Evolutionary conservation across 2,113 vertebrate species (phyloP).

Genomic region (Sinocyclocheilus grahami): DNA sequence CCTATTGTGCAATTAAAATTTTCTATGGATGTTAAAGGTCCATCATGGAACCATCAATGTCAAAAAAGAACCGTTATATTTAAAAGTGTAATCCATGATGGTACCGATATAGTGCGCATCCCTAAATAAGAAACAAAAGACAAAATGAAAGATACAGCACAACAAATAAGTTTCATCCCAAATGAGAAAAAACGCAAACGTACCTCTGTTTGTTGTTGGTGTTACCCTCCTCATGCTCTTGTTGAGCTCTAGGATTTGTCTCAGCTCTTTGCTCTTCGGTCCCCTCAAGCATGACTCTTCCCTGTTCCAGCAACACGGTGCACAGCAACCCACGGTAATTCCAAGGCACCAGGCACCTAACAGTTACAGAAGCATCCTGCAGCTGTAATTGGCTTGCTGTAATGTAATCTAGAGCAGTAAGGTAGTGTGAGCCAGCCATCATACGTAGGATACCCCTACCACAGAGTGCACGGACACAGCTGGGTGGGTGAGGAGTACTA

Average conservation of each 20-base stretch:
- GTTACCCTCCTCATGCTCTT: conserved; percentile 52
- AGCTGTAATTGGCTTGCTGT: conserved; percentile 84
- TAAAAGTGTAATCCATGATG: neutral
- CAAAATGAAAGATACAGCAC: neutral
- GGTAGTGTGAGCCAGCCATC: conserved; percentile 78
- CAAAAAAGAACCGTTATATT: no score
- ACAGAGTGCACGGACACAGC: conserved; percentile 90
- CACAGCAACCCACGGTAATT: conserved; percentile 89
- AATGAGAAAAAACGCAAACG: neutral
- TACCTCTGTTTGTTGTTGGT: conserved; percentile 71
- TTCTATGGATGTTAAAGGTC: no score
- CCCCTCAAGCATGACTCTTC: conserved; percentile 83
- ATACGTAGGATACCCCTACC: conserved; percentile 88
- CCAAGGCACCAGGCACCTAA: conserved; percentile 91
- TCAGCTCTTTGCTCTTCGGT: conserved; percentile 45
- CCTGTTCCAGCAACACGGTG: conserved; percentile 88
- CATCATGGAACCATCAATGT: no score
- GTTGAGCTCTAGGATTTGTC: conserved; percentile 33
- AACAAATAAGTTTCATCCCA: neutral
- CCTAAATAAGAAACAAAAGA: neutral
- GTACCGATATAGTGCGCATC: no score
- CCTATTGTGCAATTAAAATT: no score
- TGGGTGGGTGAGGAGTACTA: conserved; percentile 79
- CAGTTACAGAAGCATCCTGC: conserved; percentile 81
- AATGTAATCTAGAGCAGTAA: conserved; percentile 89